Percentiles rank a stretch among this genome's conserved stretches.
These are phyloP conservation scores for Acipenser transmontanus DNA, from an alignment of 2,797 vertebrate species.

Conservation along the genomic window DNA sequence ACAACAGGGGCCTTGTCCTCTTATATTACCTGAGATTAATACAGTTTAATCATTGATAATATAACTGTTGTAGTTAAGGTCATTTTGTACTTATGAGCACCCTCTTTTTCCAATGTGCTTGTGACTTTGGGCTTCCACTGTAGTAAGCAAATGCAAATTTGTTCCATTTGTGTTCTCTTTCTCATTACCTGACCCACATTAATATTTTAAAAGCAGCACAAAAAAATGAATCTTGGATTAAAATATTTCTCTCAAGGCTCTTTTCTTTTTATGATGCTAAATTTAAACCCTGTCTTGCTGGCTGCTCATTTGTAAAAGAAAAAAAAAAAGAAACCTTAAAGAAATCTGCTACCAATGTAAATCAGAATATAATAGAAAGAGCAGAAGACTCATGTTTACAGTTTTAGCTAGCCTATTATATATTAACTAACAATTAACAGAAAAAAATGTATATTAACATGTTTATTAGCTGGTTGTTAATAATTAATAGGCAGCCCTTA, in stretches of 20 bases:
- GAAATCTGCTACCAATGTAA: conserved; percentile 46
- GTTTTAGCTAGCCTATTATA: no score
- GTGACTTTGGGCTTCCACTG: conserved; percentile 16
- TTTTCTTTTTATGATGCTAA: conserved; percentile 23
- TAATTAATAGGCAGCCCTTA: no score
- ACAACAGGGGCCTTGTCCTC: no score
- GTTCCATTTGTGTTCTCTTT: conserved; percentile 46
- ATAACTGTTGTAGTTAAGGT: no score
- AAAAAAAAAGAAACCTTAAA: conserved; percentile 51
- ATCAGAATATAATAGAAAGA: conserved; percentile 56
- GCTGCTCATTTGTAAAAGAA: conserved; percentile 43
- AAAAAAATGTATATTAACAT: no score
- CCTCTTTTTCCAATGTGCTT: neutral
- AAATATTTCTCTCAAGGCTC: conserved; percentile 38
- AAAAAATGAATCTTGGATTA: conserved; percentile 41
- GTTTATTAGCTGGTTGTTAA: no score
- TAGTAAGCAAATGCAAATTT: conserved; percentile 59
- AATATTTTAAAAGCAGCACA: conserved; percentile 56
- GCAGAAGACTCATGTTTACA: conserved; percentile 38
- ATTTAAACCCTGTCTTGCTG: conserved; percentile 38
- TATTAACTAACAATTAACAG: no score
- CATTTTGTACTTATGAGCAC: no score
- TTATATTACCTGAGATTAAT: no score
- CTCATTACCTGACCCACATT: conserved; percentile 30
- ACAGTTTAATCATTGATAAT: no score